Evolutionary conservation across 2,888 invertebrate species (phyloP).

Genomic region (Oscheius myriophilus): DNA sequence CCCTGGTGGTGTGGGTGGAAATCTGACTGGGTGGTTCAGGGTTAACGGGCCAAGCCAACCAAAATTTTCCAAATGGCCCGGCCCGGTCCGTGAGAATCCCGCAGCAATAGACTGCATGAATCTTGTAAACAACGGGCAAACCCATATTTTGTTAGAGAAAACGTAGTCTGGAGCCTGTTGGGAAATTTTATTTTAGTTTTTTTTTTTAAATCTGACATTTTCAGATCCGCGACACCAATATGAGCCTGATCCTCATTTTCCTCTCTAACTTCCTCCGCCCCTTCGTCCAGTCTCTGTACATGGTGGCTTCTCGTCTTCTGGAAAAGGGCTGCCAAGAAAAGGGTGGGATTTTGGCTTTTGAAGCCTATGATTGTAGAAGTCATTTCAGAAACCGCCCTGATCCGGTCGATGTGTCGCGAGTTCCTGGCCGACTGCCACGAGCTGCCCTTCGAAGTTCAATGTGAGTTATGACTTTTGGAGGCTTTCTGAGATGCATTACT

Average conservation of each 20-base stretch:
- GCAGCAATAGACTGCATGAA: too few relatives aligned
- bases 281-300: constrained; percentile 58
- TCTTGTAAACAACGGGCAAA: too few relatives aligned
- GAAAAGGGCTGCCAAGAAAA: neutral
- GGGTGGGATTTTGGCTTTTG: neutral
- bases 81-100: too few relatives aligned
- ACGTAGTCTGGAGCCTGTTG: too few relatives aligned
- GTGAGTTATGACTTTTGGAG: constrained; percentile 12
- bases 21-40: too few relatives aligned
- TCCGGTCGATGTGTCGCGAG: constrained; percentile 18
- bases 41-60: too few relatives aligned
- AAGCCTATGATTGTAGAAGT: neutral
- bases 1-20: too few relatives aligned
- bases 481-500: neutral
- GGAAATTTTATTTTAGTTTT: too few relatives aligned
- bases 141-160: too few relatives aligned
- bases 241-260: constrained; percentile 40
- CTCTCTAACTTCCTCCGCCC: constrained; percentile 61
- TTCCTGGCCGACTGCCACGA: neutral
- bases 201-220: too few relatives aligned
- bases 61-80: too few relatives aligned
- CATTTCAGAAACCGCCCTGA: constrained; percentile 4
- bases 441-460: constrained; percentile 8
- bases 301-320: constrained; percentile 32
- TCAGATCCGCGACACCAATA: constrained; percentile 3